Conservation (phyloP, 2,113 vertebrate genomes). For the Procavia capensis region DNA sequence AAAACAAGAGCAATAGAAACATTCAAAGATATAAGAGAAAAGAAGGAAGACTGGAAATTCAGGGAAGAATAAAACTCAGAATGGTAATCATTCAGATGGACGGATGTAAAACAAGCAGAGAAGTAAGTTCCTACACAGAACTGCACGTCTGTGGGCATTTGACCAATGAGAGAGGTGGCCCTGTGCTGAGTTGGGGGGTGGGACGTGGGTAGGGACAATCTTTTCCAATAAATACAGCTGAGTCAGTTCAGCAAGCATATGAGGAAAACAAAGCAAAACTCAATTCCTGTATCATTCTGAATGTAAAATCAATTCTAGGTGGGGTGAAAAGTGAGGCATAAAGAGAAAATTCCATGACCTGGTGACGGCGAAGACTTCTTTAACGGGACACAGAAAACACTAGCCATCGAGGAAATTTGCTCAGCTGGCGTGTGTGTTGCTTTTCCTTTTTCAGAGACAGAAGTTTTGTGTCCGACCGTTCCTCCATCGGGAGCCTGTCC, state of each 20-base stretch:
- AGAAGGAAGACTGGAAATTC: not conserved
- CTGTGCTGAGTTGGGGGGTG: rapidly evolving
- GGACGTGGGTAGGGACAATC: no score
- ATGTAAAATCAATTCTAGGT: not conserved
- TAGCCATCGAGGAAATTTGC: not conserved
- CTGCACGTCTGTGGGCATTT: not conserved
- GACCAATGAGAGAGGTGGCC: not conserved
- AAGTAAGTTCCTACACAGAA: not conserved
- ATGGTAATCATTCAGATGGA: not conserved
- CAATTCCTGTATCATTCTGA: rapidly evolving
- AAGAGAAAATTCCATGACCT: not conserved
- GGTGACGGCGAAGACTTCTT: not conserved
- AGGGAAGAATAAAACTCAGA: conserved; percentile 1
- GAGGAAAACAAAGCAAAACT: not conserved
- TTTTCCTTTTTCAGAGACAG: conserved; percentile 85
- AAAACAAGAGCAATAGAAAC: not conserved
- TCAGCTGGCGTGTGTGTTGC: not conserved
- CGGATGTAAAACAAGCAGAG: not conserved
- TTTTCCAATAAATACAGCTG: not conserved
- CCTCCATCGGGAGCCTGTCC: conserved; percentile 89
- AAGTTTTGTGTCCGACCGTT: conserved; percentile 89
- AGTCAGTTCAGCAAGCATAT: not conserved
- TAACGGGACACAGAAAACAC: not conserved
- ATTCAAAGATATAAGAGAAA: not conserved
- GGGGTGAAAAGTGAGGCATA: not conserved